These are phyloP conservation scores for Amiota communis DNA, from an alignment of 2,888 invertebrate genomes.

Conservation along the genomic window DNA sequence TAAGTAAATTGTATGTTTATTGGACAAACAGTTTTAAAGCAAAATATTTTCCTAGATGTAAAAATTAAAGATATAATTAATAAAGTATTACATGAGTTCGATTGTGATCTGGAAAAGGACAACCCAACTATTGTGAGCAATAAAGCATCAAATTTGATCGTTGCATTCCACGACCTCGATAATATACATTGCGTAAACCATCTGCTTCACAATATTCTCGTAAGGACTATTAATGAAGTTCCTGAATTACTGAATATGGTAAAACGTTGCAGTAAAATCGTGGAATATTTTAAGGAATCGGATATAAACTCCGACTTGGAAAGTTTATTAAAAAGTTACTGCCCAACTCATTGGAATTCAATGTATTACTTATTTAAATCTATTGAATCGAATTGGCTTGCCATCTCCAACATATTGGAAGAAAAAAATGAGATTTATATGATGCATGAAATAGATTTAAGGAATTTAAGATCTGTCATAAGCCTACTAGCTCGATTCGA, in stretches of 20 bases:
- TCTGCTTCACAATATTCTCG: constrained; percentile 35
- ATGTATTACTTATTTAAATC: constrained; percentile 31
- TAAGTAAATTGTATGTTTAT: neutral
- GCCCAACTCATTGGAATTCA: constrained; percentile 33
- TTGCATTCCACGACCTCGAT: constrained; percentile 31
- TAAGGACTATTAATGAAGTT: constrained; percentile 31
- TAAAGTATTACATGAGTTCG: constrained; percentile 38
- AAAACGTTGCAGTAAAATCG: constrained; percentile 32
- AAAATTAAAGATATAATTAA: constrained; percentile 38
- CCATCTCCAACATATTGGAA: constrained; percentile 19
- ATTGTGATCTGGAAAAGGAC: constrained; percentile 32
- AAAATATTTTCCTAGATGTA: constrained; percentile 33
- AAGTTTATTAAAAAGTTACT: constrained; percentile 33
- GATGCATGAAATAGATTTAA: neutral
- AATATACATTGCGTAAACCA: constrained; percentile 38
- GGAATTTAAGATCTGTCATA: neutral
- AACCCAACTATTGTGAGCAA: constrained; percentile 34
- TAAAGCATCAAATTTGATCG: no score
- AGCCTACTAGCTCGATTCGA: neutral
- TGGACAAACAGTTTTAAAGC: constrained; percentile 35
- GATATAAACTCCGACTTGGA: neutral
- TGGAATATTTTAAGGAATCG: constrained; percentile 40
- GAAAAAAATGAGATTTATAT: constrained; percentile 32
- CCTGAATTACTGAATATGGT: constrained; percentile 27
- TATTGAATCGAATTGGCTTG: constrained; percentile 26